Evolutionary conservation across 2,797 vertebrate species (phyloP).

Genomic region (Esox lucius): DNA sequence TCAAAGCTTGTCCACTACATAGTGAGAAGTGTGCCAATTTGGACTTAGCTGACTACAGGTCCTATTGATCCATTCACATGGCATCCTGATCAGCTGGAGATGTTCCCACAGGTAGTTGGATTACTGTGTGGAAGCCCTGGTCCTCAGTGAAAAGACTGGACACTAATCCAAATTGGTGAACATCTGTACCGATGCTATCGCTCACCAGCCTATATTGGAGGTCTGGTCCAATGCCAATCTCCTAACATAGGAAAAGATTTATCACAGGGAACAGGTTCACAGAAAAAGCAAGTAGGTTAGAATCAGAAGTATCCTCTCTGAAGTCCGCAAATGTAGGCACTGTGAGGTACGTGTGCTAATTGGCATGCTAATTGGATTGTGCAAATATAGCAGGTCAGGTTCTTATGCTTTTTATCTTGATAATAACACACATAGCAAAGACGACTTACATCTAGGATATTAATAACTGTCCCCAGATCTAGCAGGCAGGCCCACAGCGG

Average conservation of each 20-base stretch:
- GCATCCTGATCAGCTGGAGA: neutral
- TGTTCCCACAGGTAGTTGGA: slow-evolving; percentile 3
- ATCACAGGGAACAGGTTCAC: neutral
- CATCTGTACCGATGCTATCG: slow-evolving; percentile 49
- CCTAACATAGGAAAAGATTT: slow-evolving; percentile 31
- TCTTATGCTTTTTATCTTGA: neutral
- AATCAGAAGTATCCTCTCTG: slow-evolving; percentile 29
- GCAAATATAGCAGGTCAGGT: neutral
- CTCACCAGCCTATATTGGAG: slow-evolving; percentile 37
- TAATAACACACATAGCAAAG: neutral
- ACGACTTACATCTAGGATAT: too few species aligned
- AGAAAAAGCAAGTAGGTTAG: slow-evolving; percentile 5
- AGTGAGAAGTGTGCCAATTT: neutral
- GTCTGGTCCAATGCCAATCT: slow-evolving; percentile 48
- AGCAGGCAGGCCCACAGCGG: too few species aligned
- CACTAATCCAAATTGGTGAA: slow-evolving; percentile 54
- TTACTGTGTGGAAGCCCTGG: slow-evolving; percentile 8
- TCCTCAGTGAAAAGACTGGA: slow-evolving; percentile 23
- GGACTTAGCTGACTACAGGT: neutral
- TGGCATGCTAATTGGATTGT: neutral
- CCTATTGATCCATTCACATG: neutral
- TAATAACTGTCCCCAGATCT: too few species aligned
- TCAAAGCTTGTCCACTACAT: too few species aligned
- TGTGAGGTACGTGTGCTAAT: neutral
- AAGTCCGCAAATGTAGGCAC: neutral